These are phyloP conservation scores for Cyrtodaria siliqua DNA, from an alignment of 2,888 invertebrate genomes.

Conservation along the genomic window DNA sequence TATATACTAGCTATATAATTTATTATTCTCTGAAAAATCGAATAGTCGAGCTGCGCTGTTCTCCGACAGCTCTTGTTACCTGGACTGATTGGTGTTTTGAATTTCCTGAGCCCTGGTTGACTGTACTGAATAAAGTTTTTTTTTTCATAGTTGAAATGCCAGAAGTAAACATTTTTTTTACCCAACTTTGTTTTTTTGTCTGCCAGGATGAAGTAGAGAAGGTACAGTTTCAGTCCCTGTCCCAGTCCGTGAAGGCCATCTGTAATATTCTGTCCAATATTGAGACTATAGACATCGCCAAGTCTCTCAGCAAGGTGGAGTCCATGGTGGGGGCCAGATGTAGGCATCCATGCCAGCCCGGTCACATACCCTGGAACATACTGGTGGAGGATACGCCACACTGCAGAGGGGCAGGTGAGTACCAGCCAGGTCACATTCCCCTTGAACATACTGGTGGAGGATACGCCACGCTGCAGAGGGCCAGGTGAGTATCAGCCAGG, in stretches of 20 bases:
- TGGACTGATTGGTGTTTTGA: no score
- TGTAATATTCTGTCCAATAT: constrained; percentile 95
- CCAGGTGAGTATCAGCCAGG: constrained; percentile 30
- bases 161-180: no score
- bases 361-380: constrained; percentile 39
- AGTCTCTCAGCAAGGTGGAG: constrained; percentile 89
- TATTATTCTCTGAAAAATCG: no score
- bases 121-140: no score
- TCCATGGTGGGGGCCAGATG: constrained; percentile 63
- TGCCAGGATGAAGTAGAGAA: constrained; percentile 69
- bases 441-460: constrained; percentile 50
- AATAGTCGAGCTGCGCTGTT: no score
- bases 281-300: constrained; percentile 94
- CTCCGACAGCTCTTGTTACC: no score
- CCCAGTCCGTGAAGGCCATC: constrained; percentile 96
- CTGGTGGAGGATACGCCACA: constrained; percentile 58
- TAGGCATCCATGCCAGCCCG: constrained; percentile 23
- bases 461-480: constrained; percentile 59
- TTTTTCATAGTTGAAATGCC: no score
- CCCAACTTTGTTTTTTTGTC: not conserved
- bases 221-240: constrained; percentile 90
- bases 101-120: no score
- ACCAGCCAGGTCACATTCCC: constrained; percentile 21
- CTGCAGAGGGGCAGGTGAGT: constrained; percentile 53
- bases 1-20: no score